Base-by-base conservation (phyloP, 1,140 invertebrate species). In the Melanaphis sacchari region DNA sequence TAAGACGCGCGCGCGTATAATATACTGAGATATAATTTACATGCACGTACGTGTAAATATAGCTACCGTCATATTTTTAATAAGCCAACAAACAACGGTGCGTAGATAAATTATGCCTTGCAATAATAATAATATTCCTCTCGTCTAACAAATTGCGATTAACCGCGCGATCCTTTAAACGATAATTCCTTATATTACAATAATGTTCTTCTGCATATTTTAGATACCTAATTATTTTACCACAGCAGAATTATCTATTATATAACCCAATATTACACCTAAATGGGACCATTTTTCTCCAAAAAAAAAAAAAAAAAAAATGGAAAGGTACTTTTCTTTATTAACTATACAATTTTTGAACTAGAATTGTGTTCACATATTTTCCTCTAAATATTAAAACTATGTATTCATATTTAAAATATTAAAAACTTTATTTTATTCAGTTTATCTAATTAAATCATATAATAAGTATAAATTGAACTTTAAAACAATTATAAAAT, bases 81-180 rank as follows among this genome's bases (percentile, higher is more conserved):
- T 46, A 46, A 46, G 41, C 85, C 43, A 46, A 87, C 38, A 41
- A 76, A n/a, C 59, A n/a, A 24, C 41, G 26, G 84, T 4, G 31
- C 31, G 31, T 31, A 31, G 5, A 49, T 87, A 46, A 87, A 87
- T 46, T 87, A 46, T 7, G 1, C 31, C 31, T 3, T 3, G 43
- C 8, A 84, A 40, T 31, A 40, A 84, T 41, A 84, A 84, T 84
- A 41, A 84, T 41, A 82, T 38, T 82, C n/a, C 43, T 4, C 38
- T 41, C 43, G 85, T n/a, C n/a, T 84, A 87, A 87, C 85, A 85
- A 85, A 85, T 85, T 85, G 5, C 40, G 41, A 85, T 85, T 40
- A 31, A 41, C 40, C 41, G 2, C 40, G 40, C 36, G 76, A 59
- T 40, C 46, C 31, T 76, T 18, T n/a, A 18, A 76, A n/a, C n/a